Evolutionary conservation across 2,888 invertebrate genomes (phyloP).

Genomic region (Drosophila differens): DNA sequence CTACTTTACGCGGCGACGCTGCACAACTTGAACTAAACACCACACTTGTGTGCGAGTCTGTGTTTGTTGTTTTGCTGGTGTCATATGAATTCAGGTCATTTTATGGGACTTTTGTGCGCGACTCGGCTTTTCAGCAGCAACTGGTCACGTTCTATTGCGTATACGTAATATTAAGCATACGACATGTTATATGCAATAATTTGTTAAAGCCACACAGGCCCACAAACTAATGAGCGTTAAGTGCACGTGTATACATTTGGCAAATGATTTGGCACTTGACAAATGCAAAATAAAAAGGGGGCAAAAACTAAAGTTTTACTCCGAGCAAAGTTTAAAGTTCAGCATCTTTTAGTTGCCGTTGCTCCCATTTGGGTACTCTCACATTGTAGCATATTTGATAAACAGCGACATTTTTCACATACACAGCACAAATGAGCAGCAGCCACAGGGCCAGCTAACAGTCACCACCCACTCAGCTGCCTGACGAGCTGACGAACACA

Average conservation of each 20-base stretch:
- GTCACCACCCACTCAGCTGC: slow-evolving; percentile 32
- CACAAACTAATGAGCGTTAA: slow-evolving; percentile 53
- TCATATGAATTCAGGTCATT: slow-evolving; percentile 62
- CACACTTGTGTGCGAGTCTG: not conserved
- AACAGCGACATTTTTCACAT: slow-evolving; percentile 73
- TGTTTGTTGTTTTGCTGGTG: slow-evolving; percentile 24
- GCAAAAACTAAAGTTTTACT: slow-evolving; percentile 30
- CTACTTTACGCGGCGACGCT: slow-evolving; percentile 46
- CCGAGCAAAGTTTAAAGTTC: slow-evolving; percentile 66
- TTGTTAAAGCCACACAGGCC: slow-evolving; percentile 16
- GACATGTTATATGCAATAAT: slow-evolving; percentile 35
- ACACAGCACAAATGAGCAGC: slow-evolving; percentile 58
- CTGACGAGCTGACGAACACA: slow-evolving; percentile 36
- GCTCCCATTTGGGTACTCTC: slow-evolving; percentile 1
- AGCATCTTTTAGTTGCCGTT: slow-evolving; percentile 33
- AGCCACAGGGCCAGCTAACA: slow-evolving; percentile 27
- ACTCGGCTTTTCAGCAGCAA: slow-evolving; percentile 12
- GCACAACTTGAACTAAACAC: slow-evolving; percentile 36
- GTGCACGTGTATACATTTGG: slow-evolving; percentile 38
- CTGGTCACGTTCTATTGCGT: slow-evolving; percentile 18
- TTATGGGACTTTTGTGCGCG: slow-evolving; percentile 34
- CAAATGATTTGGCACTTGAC: slow-evolving; percentile 48
- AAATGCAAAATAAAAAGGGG: not conserved
- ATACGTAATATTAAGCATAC: slow-evolving; percentile 40
- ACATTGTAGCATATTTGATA: slow-evolving; percentile 74